Conservation (phyloP, 1,140 invertebrate species). For the Euura saliciscinereae region DNA sequence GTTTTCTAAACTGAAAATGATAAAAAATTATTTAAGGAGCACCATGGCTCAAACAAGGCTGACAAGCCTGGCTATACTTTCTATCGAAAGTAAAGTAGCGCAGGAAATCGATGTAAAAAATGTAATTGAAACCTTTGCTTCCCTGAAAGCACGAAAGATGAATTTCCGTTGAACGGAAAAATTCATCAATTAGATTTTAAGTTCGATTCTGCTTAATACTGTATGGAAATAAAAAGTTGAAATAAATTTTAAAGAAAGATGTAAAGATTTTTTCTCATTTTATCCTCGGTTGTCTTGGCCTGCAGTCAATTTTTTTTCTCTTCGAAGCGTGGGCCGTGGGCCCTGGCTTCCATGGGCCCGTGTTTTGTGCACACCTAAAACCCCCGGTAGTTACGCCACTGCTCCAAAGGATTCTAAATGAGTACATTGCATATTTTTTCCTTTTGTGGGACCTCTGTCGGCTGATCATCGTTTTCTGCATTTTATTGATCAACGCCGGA, state of each 20-base stretch:
- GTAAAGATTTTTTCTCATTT: neutral
- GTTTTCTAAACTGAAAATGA: neutral
- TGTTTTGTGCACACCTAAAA: neutral
- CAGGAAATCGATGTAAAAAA: neutral
- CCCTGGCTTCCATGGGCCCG: neutral
- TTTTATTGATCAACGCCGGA: too few relatives aligned
- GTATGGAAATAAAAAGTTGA: neutral
- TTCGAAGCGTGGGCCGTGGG: neutral
- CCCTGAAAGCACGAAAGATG: neutral
- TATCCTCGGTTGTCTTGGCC: neutral
- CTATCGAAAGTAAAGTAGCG: neutral
- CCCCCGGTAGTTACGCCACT: neutral
- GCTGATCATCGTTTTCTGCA: too few relatives aligned
- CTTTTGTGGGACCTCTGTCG: too few relatives aligned
- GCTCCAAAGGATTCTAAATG: too few relatives aligned
- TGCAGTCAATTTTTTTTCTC: neutral
- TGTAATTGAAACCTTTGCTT: neutral
- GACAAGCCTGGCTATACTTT: constrained; percentile 2
- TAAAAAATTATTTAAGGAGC: neutral
- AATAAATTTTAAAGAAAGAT: neutral
- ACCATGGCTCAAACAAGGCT: neutral
- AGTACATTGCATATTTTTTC: too few relatives aligned
- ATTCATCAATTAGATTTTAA: constrained; percentile 1
- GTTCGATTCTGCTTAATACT: neutral
- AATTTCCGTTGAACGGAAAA: neutral